Evolutionary conservation across 2,888 invertebrate species (phyloP).

Genomic region (Eupithecia pulchellata): DNA sequence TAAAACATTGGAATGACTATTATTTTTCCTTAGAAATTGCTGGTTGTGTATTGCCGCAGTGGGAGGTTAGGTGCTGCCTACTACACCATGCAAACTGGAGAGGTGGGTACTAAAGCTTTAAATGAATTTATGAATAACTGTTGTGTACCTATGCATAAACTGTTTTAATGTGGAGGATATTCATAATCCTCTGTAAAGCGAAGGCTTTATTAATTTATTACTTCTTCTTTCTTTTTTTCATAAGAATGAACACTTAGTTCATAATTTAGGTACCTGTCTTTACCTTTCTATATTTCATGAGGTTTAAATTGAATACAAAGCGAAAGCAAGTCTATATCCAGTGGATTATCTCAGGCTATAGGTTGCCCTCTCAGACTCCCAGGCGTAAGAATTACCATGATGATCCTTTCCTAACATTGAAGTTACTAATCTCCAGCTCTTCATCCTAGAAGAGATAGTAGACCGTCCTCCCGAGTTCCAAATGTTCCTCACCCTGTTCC

Average conservation of each 20-base stretch:
- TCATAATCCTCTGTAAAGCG: too few relatives aligned
- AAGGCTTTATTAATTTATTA: too few relatives aligned
- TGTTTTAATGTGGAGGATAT: too few relatives aligned
- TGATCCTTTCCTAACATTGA: background rate
- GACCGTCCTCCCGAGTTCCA: slow-evolving; percentile 87
- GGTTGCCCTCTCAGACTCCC: background rate
- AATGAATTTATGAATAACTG: background rate
- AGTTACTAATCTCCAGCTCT: slow-evolving; percentile 72
- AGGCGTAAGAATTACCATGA: background rate
- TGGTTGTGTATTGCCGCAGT: slow-evolving; percentile 87
- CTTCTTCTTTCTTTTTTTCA: too few relatives aligned
- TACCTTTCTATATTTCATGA: background rate
- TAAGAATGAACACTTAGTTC: background rate
- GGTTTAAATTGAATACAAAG: background rate
- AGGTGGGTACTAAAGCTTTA: slow-evolving; percentile 70
- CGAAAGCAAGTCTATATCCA: background rate
- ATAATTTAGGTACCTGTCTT: background rate
- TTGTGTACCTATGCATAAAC: too few relatives aligned
- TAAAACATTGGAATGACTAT: background rate
- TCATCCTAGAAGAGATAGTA: slow-evolving; percentile 88
- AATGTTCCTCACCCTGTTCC: slow-evolving; percentile 84
- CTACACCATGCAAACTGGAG: slow-evolving; percentile 87
- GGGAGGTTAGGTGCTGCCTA: slow-evolving; percentile 90
- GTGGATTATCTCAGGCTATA: background rate
- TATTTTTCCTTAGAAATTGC: slow-evolving; percentile 54